Conservation (phyloP, 2,113 vertebrate genomes). For the Paraplagusia blochii region DNA sequence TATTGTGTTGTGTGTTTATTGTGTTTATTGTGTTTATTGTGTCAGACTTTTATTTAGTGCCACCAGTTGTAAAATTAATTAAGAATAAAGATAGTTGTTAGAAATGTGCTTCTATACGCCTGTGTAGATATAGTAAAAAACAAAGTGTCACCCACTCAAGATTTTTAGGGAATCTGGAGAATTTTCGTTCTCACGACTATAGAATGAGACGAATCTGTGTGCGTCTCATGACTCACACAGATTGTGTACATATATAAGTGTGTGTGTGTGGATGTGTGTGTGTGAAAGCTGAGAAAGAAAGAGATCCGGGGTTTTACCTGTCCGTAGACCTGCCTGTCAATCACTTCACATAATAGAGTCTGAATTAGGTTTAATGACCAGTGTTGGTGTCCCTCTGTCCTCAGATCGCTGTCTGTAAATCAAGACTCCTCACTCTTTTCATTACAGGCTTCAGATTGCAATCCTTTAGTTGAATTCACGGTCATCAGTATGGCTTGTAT, state of each 20-base stretch:
- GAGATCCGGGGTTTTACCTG: background rate
- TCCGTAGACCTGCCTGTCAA: constrained; percentile 7
- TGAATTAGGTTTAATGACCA: constrained; percentile 18
- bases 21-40: too few relatives aligned
- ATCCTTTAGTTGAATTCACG: too few relatives aligned
- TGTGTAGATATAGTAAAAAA: too few relatives aligned
- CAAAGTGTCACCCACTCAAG: too few relatives aligned
- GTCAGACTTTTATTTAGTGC: too few relatives aligned
- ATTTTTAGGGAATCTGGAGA: too few relatives aligned
- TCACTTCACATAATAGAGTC: constrained; percentile 14
- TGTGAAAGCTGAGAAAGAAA: background rate
- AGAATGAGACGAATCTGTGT: background rate
- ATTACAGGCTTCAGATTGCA: too few relatives aligned
- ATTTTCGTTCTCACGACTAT: background rate
- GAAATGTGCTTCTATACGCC: too few relatives aligned
- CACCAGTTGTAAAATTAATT: too few relatives aligned
- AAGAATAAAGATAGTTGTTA: too few relatives aligned
- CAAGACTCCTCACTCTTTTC: background rate
- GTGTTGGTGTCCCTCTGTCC: constrained; percentile 9
- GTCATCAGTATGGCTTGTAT: too few relatives aligned
- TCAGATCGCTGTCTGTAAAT: constrained; percentile 17
- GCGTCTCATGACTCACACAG: background rate
- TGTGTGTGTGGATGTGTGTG: constrained; percentile 1
- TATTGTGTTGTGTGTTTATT: too few relatives aligned
- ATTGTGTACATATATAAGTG: background rate